A percentile compares a stretch with the other conserved stretches of the same genome.
Conservation (phyloP, 2,113 vertebrate genomes). For the Marcusenius ussheri region DNA sequence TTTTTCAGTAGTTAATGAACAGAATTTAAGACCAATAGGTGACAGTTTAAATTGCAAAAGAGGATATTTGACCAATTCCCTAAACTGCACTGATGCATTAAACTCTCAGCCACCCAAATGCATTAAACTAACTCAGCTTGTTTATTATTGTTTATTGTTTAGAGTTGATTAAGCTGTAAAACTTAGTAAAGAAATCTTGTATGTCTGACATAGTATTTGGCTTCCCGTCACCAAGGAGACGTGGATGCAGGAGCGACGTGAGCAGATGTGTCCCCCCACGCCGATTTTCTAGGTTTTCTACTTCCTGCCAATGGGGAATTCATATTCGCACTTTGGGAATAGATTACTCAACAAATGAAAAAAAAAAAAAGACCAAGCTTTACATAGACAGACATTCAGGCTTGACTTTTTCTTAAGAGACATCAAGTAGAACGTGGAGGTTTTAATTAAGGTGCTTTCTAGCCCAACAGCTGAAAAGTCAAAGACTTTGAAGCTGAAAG, state of each 20-base stretch:
- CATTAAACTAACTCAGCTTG: not conserved
- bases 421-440: not conserved
- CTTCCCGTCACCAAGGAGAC: not conserved
- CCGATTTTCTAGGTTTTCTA: not conserved
- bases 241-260: not conserved
- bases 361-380: not conserved
- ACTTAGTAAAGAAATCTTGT: not conserved
- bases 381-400: not conserved
- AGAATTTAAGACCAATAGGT: not conserved
- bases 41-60: not conserved
- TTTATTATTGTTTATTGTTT: too few species aligned
- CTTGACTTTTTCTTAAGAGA: not conserved
- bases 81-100: not conserved
- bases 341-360: not conserved
- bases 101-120: not conserved
- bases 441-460: conserved; percentile 28
- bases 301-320: not conserved
- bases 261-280: not conserved
- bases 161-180: not conserved
- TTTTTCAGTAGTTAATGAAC: not conserved
- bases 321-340: not conserved
- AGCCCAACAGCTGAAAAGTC: conserved; percentile 1
- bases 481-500: conserved; percentile 10
- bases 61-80: not conserved
- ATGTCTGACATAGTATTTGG: not conserved